Base-by-base conservation (phyloP, 1,140 invertebrate species). In the Drosophila kikkawai region DNA sequence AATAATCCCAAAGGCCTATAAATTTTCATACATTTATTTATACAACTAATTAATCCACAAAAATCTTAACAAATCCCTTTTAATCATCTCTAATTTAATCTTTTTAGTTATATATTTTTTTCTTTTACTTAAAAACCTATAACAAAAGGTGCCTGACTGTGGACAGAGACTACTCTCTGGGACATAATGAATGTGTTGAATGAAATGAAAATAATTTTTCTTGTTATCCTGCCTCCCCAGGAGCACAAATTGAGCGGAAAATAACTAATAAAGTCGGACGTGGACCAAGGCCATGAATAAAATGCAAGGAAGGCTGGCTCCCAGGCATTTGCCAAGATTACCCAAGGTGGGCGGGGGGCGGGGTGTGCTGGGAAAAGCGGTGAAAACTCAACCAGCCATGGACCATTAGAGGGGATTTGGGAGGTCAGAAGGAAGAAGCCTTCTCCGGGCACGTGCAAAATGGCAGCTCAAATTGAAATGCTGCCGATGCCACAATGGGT, bases 131-230 rank as follows among this genome's bases (percentile, higher is more conserved):
- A 17, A 51, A 51, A 51, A 34, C 26, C 17, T 65, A 3, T n/a
- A 55, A 56, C 39, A 45, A 55, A 55, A 73, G 69, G 45, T 71
- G 69, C 4, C 2, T 59, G 44, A 11, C 22, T 19, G 19, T 34
- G 68, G 42, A 42, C 44, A 37, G 57, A 36, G 51, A 48, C 53
- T 36, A 17, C 37, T 32, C 44, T 50, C 13, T n/a, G 45, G 67
- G 57, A 56, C 85, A 82, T 82, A 76, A 75, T 85, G 81, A 82
- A 85, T 86, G 85, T 81, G 85, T 90, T 85, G 85, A 88, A 90
- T 88, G 85, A 90, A 91, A 86, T 85, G 90, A 91, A 91, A 91
- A 91, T 91, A 91, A 91, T 91, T 91, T 91, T 85, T 90, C 90
- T 91, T 91, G 90, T 91, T 91, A 91, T 91, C 90, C 90, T 91